Base-by-base conservation (phyloP, 2,797 vertebrate species). In the Coccyzus lansbergi region DNA sequence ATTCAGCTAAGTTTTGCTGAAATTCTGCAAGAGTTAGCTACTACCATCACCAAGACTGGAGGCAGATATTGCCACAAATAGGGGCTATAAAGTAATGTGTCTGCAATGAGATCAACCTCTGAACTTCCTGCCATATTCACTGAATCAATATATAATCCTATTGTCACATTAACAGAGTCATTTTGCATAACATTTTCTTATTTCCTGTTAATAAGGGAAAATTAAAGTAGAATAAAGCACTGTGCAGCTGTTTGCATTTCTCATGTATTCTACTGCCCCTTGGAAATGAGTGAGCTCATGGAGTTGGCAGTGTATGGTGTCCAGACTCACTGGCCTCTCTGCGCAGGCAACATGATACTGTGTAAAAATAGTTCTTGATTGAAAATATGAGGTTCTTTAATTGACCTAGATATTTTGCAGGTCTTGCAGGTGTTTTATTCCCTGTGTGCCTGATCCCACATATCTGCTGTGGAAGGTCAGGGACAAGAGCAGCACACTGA, bases 261-360 rank as follows among this genome's bases (percentile, higher is more conserved):
- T 56, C 12, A 46, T 63, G 31, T 51, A 29, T 44, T 59, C 69
- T 68, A 20, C 49, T 46, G 21, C 31, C 36, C 31, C 33, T 82
- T 70, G 46, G 55, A 90, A 75, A 58, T 3, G 29, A 55, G 24
- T 1, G 1, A 49, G 21, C n/a, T 75, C 10, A 2, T 11, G 29
- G 25, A 40, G 10, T 5, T 56, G 28, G 12, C n/a, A 38, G 12
- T 4, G 16, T 36, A 49, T 74, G 28, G 36, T 51, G 34, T n/a
- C 46, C 29, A 72, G 34, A 81, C 0, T 0, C 33, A 7, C 8
- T 0, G 1, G 4, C 7, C 24, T 18, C 33, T 40, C 68, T 4
- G 1, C 46, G 14, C 7, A 7, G 59, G 17, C 15, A 25, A 19
- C 5, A 12, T 0, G 1, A 33, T 31, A 20, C 16, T 17, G 16